A percentile compares a stretch with the other conserved stretches of the same genome.
Conservation (phyloP, 1,140 invertebrate species). For the Bombus polaris region DNA sequence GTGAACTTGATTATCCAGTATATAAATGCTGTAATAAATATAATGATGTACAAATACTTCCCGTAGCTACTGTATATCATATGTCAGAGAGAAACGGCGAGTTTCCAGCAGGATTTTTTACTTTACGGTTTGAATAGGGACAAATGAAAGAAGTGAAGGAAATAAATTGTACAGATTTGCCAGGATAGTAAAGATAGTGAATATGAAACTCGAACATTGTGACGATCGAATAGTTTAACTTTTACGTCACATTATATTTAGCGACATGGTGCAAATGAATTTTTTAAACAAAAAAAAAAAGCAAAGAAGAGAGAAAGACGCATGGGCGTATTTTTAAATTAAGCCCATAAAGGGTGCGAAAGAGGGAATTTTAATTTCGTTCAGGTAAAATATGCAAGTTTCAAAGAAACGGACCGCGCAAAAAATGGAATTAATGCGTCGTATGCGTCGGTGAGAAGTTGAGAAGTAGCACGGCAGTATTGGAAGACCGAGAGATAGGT, state of each 20-base stretch:
- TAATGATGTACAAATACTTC: too few species aligned
- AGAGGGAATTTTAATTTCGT: background rate
- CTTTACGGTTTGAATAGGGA: too few species aligned
- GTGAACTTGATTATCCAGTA: too few species aligned
- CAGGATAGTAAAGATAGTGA: too few species aligned
- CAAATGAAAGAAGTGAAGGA: too few species aligned
- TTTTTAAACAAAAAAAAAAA: background rate
- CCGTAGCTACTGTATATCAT: too few species aligned
- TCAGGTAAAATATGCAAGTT: background rate
- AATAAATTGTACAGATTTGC: too few species aligned
- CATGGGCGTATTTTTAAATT: background rate
- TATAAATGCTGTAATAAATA: too few species aligned
- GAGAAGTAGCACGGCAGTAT: background rate
- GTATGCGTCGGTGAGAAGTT: background rate
- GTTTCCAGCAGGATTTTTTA: background rate
- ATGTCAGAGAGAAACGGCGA: background rate
- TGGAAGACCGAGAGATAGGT: background rate
- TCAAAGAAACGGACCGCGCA: background rate
- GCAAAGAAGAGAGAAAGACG: background rate
- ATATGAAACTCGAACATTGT: too few species aligned
- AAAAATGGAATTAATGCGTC: constrained; percentile 5
- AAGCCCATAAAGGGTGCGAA: background rate
- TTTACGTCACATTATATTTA: too few species aligned
- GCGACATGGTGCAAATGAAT: too few species aligned
- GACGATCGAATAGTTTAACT: too few species aligned